Percentiles rank a stretch among this genome's conserved stretches.
Conservation (phyloP, 2,113 vertebrate genomes). For the Cercopithecus mona region DNA sequence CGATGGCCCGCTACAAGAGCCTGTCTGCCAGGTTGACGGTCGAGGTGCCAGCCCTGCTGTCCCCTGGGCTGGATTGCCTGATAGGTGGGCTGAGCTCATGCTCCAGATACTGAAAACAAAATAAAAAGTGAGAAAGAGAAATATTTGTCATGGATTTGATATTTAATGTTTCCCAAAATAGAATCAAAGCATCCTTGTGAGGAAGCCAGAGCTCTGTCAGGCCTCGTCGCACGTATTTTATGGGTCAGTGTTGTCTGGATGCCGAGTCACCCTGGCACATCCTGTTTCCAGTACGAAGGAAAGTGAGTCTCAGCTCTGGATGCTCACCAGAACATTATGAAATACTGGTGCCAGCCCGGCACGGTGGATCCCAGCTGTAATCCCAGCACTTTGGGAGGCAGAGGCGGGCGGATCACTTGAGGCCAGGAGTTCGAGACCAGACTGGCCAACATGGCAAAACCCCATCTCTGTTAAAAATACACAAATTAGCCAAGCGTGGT, state of each 20-base stretch:
- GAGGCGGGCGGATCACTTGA: too few relatives aligned
- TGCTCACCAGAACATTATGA: not conserved
- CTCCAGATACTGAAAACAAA: conserved; percentile 9
- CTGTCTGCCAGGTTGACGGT: accelerated
- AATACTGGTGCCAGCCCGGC: not conserved
- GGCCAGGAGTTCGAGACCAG: too few relatives aligned
- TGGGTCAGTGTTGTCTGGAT: not conserved
- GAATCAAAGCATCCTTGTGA: not conserved
- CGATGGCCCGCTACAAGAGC: too few relatives aligned
- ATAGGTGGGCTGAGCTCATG: not conserved
- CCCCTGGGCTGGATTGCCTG: not conserved
- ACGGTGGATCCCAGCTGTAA: too few relatives aligned
- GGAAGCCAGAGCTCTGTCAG: not conserved
- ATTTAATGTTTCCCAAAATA: conserved; percentile 7
- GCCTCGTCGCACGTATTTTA: not conserved
- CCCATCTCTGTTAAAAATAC: too few relatives aligned
- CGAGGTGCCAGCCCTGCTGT: accelerated
- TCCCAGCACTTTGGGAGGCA: too few relatives aligned
- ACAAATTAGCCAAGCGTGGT: too few relatives aligned
- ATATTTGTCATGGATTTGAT: not conserved
- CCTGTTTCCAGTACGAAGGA: not conserved
- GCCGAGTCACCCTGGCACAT: not conserved
- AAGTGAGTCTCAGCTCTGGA: not conserved
- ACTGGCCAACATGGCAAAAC: too few relatives aligned
- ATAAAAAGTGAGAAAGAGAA: conserved; percentile 3